Evolutionary conservation across 2,888 invertebrate genomes (phyloP).

Genomic region (Brachypterus glaber): DNA sequence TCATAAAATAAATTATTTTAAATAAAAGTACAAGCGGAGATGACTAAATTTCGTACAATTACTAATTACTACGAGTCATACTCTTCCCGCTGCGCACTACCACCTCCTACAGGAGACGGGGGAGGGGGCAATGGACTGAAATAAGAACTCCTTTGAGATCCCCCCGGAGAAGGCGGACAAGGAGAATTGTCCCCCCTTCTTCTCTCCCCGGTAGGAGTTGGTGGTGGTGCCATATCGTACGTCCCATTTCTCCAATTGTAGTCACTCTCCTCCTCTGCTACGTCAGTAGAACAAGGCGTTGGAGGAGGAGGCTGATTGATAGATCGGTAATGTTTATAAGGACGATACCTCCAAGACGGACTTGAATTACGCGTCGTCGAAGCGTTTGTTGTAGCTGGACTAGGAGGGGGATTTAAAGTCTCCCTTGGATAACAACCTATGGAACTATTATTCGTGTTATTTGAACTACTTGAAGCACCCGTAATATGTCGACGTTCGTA

Average conservation of each 20-base stretch:
- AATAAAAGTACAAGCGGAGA: too few relatives aligned
- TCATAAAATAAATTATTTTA: too few relatives aligned
- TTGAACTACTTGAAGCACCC: slow-evolving; percentile 57
- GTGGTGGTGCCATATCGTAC: slow-evolving; percentile 62
- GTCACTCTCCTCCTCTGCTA: slow-evolving; percentile 85
- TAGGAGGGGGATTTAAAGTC: slow-evolving; percentile 85
- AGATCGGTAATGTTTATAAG: slow-evolving; percentile 43
- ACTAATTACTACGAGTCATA: too few relatives aligned
- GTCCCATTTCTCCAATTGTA: slow-evolving; percentile 56
- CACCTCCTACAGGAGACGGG: slow-evolving; percentile 63
- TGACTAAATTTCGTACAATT: too few relatives aligned
- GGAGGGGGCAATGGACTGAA: slow-evolving; percentile 77
- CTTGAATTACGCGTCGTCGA: slow-evolving; percentile 47
- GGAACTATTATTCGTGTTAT: slow-evolving; percentile 47
- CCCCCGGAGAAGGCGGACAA: slow-evolving; percentile 57
- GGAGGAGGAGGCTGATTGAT: slow-evolving; percentile 85
- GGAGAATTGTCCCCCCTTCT: slow-evolving; percentile 67
- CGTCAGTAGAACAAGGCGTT: slow-evolving; percentile 90
- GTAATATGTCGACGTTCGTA: slow-evolving; percentile 58
- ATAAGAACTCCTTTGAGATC: slow-evolving; percentile 68
- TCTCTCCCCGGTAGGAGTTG: slow-evolving; percentile 66
- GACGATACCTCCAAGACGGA: slow-evolving; percentile 48
- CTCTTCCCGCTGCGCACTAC: too few relatives aligned
- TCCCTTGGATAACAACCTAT: slow-evolving; percentile 64
- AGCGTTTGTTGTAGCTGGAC: slow-evolving; percentile 75